Percentiles rank a stretch among this genome's conserved stretches.
Conservation (phyloP, 1,140 invertebrate genomes). For the Heliconius himera region DNA sequence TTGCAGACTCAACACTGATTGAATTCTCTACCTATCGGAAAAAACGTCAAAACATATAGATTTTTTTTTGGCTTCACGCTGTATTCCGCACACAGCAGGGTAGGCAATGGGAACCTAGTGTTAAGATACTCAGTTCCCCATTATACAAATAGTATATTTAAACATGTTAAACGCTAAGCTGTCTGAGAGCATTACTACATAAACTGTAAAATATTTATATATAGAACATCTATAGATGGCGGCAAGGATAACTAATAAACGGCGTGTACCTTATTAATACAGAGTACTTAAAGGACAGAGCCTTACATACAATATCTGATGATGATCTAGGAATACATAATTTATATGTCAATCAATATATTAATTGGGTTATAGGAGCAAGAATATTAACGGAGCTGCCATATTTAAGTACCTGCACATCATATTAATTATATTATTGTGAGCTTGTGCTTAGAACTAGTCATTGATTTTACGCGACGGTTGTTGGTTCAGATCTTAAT, state of each 20-base stretch:
- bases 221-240: background rate
- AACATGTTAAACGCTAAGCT: too few relatives aligned
- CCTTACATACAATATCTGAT: background rate
- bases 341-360: conserved; percentile 22
- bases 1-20: background rate
- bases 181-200: too few relatives aligned
- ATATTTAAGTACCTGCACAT: background rate
- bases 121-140: too few relatives aligned
- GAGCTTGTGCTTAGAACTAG: background rate
- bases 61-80: too few relatives aligned
- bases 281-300: background rate
- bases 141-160: too few relatives aligned
- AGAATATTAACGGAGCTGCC: conserved; percentile 31
- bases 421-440: background rate
- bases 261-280: background rate
- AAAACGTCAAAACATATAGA: too few relatives aligned
- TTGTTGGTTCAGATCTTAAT: background rate
- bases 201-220: background rate
- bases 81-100: too few relatives aligned
- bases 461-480: background rate
- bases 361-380: background rate
- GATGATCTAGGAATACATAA: conserved; percentile 26
- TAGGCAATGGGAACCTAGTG: too few relatives aligned
- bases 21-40: too few relatives aligned
- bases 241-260: background rate